Conservation (phyloP, 2,797 vertebrate species). For the Dipus sagitta region DNA sequence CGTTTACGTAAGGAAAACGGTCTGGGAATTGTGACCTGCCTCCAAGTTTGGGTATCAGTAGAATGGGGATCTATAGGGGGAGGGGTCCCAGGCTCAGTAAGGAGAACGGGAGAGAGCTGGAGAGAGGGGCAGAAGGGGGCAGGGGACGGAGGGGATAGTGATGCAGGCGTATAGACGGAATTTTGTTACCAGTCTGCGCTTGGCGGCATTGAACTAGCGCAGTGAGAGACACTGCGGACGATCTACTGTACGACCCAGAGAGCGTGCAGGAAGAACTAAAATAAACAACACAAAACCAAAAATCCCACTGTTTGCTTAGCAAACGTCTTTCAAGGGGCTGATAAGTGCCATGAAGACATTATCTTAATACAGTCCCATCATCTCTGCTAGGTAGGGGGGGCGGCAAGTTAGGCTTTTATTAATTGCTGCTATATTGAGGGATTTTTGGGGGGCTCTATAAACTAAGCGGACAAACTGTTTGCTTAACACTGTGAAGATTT, state of each 20-base stretch:
- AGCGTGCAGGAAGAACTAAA: conserved; percentile 11
- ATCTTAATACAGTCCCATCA: conserved; percentile 75
- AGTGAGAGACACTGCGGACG: conserved; percentile 32
- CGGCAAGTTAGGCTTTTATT: conserved; percentile 71
- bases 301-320: conserved; percentile 66
- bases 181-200: not conserved
- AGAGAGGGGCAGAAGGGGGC: not conserved
- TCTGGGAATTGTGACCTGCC: not conserved
- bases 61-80: not conserved
- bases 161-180: not conserved
- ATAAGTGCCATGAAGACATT: conserved; percentile 65
- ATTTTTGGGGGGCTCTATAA: conserved; percentile 42
- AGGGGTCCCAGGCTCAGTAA: not conserved
- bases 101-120: not conserved
- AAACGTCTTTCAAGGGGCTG: conserved; percentile 72
- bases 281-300: conserved; percentile 67
- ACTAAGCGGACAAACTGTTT: conserved; percentile 9
- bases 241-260: conserved; percentile 58
- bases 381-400: conserved; percentile 60
- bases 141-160: not conserved
- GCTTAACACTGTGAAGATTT: not conserved
- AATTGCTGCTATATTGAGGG: conserved; percentile 57
- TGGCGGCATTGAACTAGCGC: conserved; percentile 33
- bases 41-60: not conserved
- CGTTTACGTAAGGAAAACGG: not conserved